A percentile compares a stretch with the other conserved stretches of the same genome.
Conservation (phyloP, 2,797 vertebrate species). For the Enteromius afrohamiltoni region DNA sequence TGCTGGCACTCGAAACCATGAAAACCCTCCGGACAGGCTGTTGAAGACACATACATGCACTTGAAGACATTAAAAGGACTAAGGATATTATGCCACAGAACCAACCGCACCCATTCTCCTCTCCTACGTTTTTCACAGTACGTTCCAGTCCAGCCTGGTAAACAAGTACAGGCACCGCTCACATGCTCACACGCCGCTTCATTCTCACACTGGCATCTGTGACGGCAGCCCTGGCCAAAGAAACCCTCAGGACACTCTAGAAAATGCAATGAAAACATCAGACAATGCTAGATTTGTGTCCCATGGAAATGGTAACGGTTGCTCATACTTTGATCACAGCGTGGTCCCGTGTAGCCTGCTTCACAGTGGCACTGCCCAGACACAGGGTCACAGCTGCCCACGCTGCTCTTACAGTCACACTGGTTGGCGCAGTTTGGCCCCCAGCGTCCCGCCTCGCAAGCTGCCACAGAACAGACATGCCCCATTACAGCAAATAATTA, state of each 20-base stretch:
- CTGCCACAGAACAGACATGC: conserved; percentile 69
- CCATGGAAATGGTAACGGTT: background rate
- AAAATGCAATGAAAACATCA: conserved; percentile 30
- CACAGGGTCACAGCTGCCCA: conserved; percentile 71
- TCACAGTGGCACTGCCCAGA: conserved; percentile 80
- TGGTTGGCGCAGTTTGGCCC: conserved; percentile 71
- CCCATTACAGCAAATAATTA: conserved; percentile 17
- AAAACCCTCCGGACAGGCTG: conserved; percentile 84
- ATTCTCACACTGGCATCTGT: conserved; percentile 80
- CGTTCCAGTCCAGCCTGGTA: conserved; percentile 82
- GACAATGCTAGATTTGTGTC: background rate
- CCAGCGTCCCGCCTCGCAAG: conserved; percentile 78
- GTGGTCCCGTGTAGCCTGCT: conserved; percentile 72
- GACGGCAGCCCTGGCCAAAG: conserved; percentile 78
- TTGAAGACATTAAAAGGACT: background rate
- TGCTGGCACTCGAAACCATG: conserved; percentile 78
- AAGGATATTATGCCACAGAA: conserved; percentile 1
- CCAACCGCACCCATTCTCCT: background rate
- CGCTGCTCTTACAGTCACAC: conserved; percentile 78
- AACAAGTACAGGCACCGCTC: conserved; percentile 84
- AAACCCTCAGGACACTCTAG: conserved; percentile 78
- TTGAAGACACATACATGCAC: conserved; percentile 34
- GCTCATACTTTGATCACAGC: conserved; percentile 79
- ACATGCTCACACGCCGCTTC: conserved; percentile 80
- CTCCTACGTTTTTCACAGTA: conserved; percentile 83